Evolutionary conservation across 92 coral and sea anemone genomes (phyloP).

Genomic region (Galaxea fascicularis): DNA sequence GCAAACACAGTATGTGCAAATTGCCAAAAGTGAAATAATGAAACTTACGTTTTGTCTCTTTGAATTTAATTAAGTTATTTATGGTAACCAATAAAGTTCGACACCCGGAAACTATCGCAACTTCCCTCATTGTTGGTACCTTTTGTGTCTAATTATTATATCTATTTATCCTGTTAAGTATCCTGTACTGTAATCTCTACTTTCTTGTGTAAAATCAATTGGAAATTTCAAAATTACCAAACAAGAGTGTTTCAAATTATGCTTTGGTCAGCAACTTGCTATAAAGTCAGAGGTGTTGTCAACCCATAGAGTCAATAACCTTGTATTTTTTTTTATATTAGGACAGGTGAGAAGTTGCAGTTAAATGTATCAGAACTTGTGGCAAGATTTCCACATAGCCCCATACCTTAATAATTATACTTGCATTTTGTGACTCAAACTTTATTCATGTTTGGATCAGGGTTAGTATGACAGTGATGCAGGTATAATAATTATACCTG

Average conservation of each 20-base stretch:
- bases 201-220: background rate
- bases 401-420: too few species aligned
- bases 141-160: background rate
- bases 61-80: background rate
- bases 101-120: constrained; percentile 39
- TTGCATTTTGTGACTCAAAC: too few species aligned
- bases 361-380: background rate
- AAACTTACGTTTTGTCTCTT: too few species aligned
- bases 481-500: too few species aligned
- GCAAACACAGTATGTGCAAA: background rate
- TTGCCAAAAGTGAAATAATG: background rate
- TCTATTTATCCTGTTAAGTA: background rate
- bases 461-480: too few species aligned
- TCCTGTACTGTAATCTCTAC: background rate
- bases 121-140: background rate
- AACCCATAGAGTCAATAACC: background rate
- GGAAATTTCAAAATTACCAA: background rate
- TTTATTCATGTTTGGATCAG: too few species aligned
- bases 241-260: background rate
- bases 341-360: background rate
- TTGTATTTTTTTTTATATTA: background rate
- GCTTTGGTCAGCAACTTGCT: background rate
- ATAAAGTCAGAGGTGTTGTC: background rate
- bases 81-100: background rate
- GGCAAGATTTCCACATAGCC: too few species aligned